phyloP scores from a whole-genome alignment of 2,113 vertebrate species.

The Chloroceryle aenea region DNA sequence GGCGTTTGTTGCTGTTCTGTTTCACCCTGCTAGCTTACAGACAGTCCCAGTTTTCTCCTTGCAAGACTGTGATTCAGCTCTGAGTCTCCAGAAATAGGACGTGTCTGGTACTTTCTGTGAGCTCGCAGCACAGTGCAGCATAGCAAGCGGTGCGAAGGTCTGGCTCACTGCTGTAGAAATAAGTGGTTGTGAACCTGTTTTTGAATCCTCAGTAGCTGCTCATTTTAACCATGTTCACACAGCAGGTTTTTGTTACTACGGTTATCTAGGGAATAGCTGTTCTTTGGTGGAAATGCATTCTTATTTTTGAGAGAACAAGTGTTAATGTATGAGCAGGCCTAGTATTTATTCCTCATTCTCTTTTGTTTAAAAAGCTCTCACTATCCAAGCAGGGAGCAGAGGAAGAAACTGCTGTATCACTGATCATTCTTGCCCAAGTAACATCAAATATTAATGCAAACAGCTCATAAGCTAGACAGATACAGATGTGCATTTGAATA shows the following conservation, averaged over 20 bases:
- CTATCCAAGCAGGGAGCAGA: not conserved
- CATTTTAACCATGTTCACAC: not conserved
- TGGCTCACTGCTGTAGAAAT: not conserved
- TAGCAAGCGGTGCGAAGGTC: not conserved
- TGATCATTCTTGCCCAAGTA: not conserved
- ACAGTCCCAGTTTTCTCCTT: not conserved
- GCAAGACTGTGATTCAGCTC: slow-evolving; percentile 32
- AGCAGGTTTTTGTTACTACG: not conserved
- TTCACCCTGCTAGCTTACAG: not conserved
- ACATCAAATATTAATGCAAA: slow-evolving; percentile 7
- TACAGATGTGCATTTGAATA: not conserved
- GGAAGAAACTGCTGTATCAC: not conserved
- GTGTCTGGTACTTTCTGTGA: not conserved
- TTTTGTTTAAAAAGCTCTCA: not conserved
- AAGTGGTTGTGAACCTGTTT: not conserved
- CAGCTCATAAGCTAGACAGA: not conserved
- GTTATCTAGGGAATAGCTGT: not conserved
- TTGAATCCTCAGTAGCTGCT: slow-evolving; percentile 16
- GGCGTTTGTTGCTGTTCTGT: not conserved
- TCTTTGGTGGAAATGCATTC: not conserved
- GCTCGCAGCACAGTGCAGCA: not conserved
- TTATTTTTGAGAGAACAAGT: not conserved
- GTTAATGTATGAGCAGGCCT: not conserved
- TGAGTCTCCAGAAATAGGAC: not conserved
- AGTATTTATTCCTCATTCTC: not conserved